Conservation (phyloP, 1,140 invertebrate genomes). For the Drosophila pallidifrons region DNA sequence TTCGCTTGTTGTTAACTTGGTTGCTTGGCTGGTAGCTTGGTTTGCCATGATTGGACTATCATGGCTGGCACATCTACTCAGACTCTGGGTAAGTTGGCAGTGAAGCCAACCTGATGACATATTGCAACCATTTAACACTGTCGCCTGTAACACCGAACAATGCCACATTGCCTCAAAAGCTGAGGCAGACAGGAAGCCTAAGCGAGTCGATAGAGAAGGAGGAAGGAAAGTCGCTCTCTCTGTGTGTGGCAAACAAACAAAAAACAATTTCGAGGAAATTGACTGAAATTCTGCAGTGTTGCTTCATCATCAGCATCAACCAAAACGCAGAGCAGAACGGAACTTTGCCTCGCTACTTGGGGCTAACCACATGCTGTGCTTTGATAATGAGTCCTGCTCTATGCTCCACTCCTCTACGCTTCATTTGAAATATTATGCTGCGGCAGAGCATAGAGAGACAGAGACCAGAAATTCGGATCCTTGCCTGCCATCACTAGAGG, state of each 20-base stretch:
- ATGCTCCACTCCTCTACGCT: constrained; percentile 52
- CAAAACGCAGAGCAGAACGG: constrained; percentile 18
- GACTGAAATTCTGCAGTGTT: constrained; percentile 83
- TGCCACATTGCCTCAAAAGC: constrained; percentile 37
- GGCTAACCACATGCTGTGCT: constrained; percentile 82
- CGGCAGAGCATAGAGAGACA: constrained; percentile 47
- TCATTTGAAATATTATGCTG: constrained; percentile 81
- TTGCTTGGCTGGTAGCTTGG: constrained; percentile 46
- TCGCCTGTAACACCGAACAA: constrained; percentile 78
- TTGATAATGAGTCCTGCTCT: constrained; percentile 75
- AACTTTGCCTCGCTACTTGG: constrained; percentile 66
- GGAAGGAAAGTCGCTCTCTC: constrained; percentile 37
- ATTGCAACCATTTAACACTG: constrained; percentile 84
- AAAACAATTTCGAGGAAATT: constrained; percentile 83
- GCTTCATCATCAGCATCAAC: constrained; percentile 56
- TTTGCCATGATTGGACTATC: constrained; percentile 77
- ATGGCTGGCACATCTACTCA: constrained; percentile 62
- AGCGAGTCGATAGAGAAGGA: constrained; percentile 20
- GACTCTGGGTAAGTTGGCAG: constrained; percentile 58
- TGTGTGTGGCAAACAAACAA: constrained; percentile 73
- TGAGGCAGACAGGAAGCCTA: constrained; percentile 65
- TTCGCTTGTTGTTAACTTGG: not conserved
- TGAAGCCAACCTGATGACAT: constrained; percentile 79
- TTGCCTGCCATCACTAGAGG: not conserved
- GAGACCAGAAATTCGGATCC: constrained; percentile 29